Evolutionary conservation across 1,140 invertebrate species (phyloP), one percentile per base, ranked within the genome.

Genomic region (Bradysia coprophila): DNA sequence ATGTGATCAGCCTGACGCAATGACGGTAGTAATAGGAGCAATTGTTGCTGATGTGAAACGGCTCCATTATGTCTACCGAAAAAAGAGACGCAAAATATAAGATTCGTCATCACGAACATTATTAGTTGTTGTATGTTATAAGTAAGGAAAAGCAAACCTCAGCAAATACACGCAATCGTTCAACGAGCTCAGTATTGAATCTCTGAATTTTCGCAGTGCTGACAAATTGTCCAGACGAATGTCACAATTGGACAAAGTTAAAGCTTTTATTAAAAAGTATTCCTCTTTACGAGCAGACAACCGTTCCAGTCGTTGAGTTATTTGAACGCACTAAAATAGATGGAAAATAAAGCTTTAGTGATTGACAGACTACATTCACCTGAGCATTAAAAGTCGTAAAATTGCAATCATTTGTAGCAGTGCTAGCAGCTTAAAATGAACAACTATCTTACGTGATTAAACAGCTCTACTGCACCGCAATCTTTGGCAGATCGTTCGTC

Each of bases 221-320:
- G 78, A 74, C 49, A 76, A 77, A 53, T 93, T 83, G 50, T 95
- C 90, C 44, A 93, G 72, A 50, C 75, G 73, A 20, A 87, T 85
- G 67, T 96, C 91, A 53, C 79, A 81, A 68, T 97, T 97, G 43
- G 87, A 82, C 46, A 96, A 64, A 21, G 90, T 81, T 40, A 96
- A 69, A 19, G 91, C 91, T 66, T 96, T 96, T 40, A 97, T 58
- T 18, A 95, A 66, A 51, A 83, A 84, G 62, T 90, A 96, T 62
- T 96, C 91, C 63, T 96, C 91, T 51, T 81, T 81, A 15, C 78
- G 68, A 20, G 93, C 76, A 15, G 73, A 73, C 44, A 91, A 65
- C 48, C 75, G 72, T 53, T 92, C 86, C 54, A 96, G 65, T 49
- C 90, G 78, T 59, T 86, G 80, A 16, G 87, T 77, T 32, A 96